Conservation (phyloP, 2,113 vertebrate species). For the Casuarius casuarius region DNA sequence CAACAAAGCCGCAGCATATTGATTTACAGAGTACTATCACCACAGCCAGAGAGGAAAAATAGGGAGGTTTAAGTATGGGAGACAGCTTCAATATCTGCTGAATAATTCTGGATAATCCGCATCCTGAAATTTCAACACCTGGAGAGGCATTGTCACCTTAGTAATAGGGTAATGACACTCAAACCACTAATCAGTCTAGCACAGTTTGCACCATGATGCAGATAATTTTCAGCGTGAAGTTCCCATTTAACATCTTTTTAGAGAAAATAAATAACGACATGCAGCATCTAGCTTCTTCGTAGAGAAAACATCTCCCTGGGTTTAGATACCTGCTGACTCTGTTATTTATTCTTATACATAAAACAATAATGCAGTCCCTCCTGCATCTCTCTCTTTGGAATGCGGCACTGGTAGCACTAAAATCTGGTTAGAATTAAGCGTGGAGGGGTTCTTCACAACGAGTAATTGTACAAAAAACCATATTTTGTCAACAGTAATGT, state of each 20-base stretch:
- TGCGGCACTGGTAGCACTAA: neutral
- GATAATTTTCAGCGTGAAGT: constrained; percentile 50
- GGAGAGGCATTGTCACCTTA: neutral
- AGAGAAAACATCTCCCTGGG: neutral
- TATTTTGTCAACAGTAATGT: neutral
- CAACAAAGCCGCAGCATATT: constrained; percentile 44
- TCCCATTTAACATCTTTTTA: constrained; percentile 32
- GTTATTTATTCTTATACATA: constrained; percentile 23
- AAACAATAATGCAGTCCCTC: constrained; percentile 39
- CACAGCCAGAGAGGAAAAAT: constrained; percentile 35
- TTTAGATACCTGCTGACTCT: constrained; percentile 50
- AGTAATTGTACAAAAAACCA: constrained; percentile 18
- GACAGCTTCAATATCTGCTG: constrained; percentile 23
- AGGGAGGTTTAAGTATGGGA: constrained; percentile 29
- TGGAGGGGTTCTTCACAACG: neutral
- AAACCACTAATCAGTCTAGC: constrained; percentile 22
- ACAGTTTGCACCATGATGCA: constrained; percentile 35
- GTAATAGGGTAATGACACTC: constrained; percentile 24
- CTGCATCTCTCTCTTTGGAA: constrained; percentile 22
- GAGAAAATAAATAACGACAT: constrained; percentile 47
- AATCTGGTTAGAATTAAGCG: constrained; percentile 28
- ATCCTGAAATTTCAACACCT: constrained; percentile 24
- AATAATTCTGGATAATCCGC: constrained; percentile 17
- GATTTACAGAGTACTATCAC: constrained; percentile 61
- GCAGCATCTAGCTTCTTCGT: constrained; percentile 25